phyloP scores from a whole-genome alignment of 92 coral and sea anemone species.

The Montipora capitata region DNA sequence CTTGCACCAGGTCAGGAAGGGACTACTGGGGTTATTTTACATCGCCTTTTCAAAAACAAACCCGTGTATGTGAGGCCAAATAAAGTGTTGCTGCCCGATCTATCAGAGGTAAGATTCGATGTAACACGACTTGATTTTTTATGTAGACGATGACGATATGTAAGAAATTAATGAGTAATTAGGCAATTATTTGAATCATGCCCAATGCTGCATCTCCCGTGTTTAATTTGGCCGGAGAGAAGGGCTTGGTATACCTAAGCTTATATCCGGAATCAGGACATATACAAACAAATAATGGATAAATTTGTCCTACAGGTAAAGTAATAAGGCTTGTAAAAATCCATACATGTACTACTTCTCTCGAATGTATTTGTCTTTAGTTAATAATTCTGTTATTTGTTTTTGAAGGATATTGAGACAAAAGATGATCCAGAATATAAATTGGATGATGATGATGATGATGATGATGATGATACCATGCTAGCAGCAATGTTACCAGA shows the following conservation, averaged over 20 bases:
- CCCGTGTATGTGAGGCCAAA: no score
- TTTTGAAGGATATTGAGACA: not conserved
- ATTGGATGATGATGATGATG: not conserved
- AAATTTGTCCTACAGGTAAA: not conserved
- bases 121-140: not conserved
- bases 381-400: not conserved
- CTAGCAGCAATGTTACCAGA: no score
- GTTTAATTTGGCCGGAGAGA: not conserved
- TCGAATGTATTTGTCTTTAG: no score
- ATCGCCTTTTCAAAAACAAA: no score
- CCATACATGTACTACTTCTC: not conserved
- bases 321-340: not conserved
- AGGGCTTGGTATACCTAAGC: not conserved
- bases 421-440: not conserved
- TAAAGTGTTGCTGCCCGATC: no score
- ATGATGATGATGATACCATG: no score
- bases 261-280: not conserved
- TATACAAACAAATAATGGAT: not conserved
- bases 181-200: not conserved
- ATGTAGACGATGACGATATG: not conserved
- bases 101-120: no score
- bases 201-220: not conserved
- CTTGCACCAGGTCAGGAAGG: no score
- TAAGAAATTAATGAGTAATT: not conserved
- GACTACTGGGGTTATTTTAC: no score